Conservation (phyloP, 2,113 vertebrate species). For the Nothoprocta perdicaria region DNA sequence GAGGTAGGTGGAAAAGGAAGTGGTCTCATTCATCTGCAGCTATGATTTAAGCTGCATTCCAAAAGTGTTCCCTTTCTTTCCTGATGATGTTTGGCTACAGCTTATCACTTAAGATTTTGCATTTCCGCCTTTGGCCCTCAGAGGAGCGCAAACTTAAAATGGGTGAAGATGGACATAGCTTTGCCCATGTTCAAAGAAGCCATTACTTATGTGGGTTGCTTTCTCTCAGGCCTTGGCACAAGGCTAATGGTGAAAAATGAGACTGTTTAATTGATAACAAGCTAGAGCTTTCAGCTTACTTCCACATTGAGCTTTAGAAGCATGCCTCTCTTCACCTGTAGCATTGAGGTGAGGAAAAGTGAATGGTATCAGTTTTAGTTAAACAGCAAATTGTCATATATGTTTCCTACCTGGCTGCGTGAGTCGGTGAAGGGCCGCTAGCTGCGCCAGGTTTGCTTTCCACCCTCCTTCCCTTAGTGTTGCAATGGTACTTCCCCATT, state of each 20-base stretch:
- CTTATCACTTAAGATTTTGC: neutral
- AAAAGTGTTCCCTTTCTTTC: neutral
- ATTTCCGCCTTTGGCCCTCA: neutral
- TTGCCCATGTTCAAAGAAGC: neutral
- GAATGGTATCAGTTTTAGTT: neutral
- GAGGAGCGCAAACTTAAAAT: neutral
- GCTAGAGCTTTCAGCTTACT: neutral
- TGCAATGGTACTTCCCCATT: neutral
- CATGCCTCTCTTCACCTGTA: neutral
- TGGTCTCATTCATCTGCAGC: neutral
- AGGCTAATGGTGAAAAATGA: neutral
- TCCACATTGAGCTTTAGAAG: neutral
- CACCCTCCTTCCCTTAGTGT: neutral
- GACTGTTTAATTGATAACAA: neutral
- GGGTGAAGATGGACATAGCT: neutral
- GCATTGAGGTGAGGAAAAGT: neutral
- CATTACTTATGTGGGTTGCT: neutral
- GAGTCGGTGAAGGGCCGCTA: neutral
- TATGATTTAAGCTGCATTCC: neutral
- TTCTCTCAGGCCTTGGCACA: neutral
- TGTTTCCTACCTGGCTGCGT: neutral
- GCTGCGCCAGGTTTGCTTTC: neutral
- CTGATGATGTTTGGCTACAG: neutral
- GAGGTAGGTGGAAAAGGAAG: neutral
- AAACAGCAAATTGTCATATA: neutral